Evolutionary conservation across 2,113 vertebrate species (phyloP).

Genomic region (Hemibagrus wyckioides): DNA sequence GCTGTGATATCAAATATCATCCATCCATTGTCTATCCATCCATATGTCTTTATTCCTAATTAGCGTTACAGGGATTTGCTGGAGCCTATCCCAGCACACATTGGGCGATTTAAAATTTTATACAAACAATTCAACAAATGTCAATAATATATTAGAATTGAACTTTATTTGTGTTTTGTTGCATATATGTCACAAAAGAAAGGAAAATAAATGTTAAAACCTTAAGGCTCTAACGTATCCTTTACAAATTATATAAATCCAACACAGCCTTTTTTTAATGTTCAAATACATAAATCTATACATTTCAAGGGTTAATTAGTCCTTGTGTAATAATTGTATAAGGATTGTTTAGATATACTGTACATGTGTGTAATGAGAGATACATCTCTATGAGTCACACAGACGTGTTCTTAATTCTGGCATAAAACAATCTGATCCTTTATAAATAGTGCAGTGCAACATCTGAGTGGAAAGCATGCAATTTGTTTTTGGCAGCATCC

Average conservation of each 20-base stretch:
- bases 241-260: not conserved
- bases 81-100: too few relatives aligned
- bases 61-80: too few relatives aligned
- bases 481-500: not conserved
- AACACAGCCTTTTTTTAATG: not conserved
- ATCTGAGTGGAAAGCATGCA: not conserved
- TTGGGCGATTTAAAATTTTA: too few relatives aligned
- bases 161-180: too few relatives aligned
- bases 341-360: not conserved
- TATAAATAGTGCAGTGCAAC: not conserved
- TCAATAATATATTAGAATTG: too few relatives aligned
- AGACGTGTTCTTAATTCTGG: not conserved
- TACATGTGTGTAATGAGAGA: not conserved
- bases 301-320: not conserved
- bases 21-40: too few relatives aligned
- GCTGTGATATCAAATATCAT: not conserved
- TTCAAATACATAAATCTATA: not conserved
- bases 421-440: not conserved
- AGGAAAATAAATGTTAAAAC: too few relatives aligned
- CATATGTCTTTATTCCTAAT: too few relatives aligned
- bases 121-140: too few relatives aligned
- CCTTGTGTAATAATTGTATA: not conserved
- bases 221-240: too few relatives aligned
- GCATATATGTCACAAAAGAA: too few relatives aligned
- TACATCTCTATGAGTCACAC: not conserved